Percentiles rank a stretch among this genome's conserved stretches.
phyloP scores from a whole-genome alignment of 2,888 invertebrate genomes.

The Amphipoea lucens region DNA sequence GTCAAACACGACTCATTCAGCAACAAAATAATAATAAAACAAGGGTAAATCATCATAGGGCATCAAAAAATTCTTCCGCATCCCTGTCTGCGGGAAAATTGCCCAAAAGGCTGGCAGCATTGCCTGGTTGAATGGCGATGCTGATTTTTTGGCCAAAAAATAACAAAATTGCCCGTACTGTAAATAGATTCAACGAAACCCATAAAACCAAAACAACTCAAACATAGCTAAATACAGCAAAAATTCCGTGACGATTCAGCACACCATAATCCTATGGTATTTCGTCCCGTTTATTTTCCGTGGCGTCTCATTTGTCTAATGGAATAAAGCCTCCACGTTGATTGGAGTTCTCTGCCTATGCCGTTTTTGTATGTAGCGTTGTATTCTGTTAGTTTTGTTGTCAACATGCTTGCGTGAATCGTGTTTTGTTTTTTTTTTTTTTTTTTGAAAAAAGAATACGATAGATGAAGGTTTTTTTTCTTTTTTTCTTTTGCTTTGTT shows the following conservation, averaged over 20 bases:
- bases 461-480: background rate
- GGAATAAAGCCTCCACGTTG: constrained; percentile 71
- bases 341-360: constrained; percentile 69
- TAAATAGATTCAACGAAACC: background rate
- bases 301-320: constrained; percentile 74
- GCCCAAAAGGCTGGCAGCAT: no score
- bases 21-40: no score
- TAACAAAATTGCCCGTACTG: constrained; percentile 1
- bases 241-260: constrained; percentile 39
- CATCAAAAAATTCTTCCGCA: no score
- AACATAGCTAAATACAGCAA: constrained; percentile 38
- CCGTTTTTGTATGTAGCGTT: constrained; percentile 53
- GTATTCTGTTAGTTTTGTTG: constrained; percentile 47
- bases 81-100: no score
- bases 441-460: constrained; percentile 5
- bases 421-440: constrained; percentile 23
- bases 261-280: constrained; percentile 57
- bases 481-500: constrained; percentile 15
- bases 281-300: constrained; percentile 65
- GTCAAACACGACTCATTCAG: no score
- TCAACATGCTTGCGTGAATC: constrained; percentile 29
- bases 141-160: background rate
- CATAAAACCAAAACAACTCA: constrained; percentile 5
- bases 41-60: no score
- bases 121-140: no score